Base-by-base conservation (phyloP, 1,140 invertebrate genomes). In the Hesperophylax magnus region DNA sequence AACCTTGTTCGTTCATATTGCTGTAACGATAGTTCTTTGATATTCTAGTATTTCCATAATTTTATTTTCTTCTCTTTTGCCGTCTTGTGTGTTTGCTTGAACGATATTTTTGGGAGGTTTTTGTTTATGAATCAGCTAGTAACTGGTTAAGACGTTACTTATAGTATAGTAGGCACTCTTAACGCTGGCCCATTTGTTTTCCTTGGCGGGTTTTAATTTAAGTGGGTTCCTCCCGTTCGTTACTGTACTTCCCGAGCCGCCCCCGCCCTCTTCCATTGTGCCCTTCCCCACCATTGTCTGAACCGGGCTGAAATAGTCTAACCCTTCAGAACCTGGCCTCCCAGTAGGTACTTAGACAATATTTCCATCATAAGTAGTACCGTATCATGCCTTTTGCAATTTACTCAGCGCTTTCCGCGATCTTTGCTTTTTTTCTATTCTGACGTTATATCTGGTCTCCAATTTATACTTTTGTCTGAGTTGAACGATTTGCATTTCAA, bases 181-280 rank as follows among this genome's bases (percentile, higher is more conserved):
- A 69, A 34, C 71, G 47, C 20, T 61, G 24, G 60, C 39, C 79
- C 53, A 24, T 75, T 75, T 75, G 47, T 75, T 34, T 76, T 31
- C 15, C 22, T 47, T 24, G 60, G 17, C 31, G 58, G 69, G 71
- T 80, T 80, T 80, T 80, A 80, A 75, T 80, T 80, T 80, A 63
- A 80, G 56, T 75, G 79, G 39, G 56, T 61, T 78, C 54, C 56
- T 20, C 60, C 27, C 61, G 27, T 67, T 79, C 67, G 78, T 79
- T 80, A 75, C 78, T 61, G 17, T 34, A 56, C 61, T 69, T 69
- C 77, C 77, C 53, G 77, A 24, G 6, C 47, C 56, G 39, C 58
- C 58, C 39, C 63, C 27, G 8, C 65, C 39, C 39, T 52, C 27
- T 47, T 14, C 39, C 39, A 6, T 47, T 14, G 39, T 47, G n/a